phyloP scores from a whole-genome alignment of 2,113 vertebrate genomes.

The Myiozetetes cayanensis region DNA sequence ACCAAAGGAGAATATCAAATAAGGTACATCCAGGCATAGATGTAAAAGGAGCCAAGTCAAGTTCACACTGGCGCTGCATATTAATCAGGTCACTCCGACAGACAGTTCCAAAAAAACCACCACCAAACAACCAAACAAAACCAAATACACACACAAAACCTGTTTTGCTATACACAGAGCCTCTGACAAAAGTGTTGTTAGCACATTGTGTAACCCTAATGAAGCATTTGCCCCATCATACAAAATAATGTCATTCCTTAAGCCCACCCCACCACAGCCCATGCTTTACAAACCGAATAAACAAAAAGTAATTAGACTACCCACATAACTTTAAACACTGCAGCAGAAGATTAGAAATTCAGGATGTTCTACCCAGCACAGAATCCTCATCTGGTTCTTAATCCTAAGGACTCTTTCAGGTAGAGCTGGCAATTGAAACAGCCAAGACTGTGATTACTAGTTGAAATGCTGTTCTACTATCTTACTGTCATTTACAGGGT shows the following conservation, averaged over 20 bases:
- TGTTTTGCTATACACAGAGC: neutral
- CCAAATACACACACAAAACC: neutral
- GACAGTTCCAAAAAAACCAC: neutral
- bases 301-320: neutral
- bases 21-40: neutral
- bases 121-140: neutral
- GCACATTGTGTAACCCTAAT: neutral
- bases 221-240: neutral
- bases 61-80: neutral
- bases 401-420: neutral
- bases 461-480: neutral
- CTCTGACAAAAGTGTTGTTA: neutral
- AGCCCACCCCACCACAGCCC: neutral
- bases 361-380: neutral
- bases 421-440: neutral
- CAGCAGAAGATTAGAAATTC: neutral
- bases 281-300: neutral
- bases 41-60: neutral
- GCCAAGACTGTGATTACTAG: neutral
- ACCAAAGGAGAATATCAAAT: neutral
- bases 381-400: neutral
- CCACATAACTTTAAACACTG: neutral
- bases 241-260: neutral
- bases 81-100: neutral
- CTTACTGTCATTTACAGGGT: neutral